Conservation (phyloP, 2,113 vertebrate genomes). For the Sapayoa aenigma region DNA sequence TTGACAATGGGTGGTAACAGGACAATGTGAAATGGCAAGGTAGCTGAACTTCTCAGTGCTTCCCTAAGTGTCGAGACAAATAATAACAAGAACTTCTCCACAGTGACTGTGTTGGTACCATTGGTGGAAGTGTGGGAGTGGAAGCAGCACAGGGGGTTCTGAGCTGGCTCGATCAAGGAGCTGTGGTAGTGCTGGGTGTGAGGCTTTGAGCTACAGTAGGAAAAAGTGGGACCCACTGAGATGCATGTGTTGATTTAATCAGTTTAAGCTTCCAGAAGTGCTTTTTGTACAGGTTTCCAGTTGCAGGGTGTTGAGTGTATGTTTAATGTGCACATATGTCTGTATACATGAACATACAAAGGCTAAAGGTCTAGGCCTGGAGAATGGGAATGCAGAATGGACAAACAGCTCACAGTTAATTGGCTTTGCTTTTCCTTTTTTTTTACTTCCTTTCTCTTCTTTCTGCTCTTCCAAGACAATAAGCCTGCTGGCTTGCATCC, state of each 20-base stretch:
- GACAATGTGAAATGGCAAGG: slow-evolving; percentile 8
- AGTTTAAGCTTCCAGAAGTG: neutral
- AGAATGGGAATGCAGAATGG: neutral
- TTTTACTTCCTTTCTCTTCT: neutral
- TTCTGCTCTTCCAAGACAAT: neutral
- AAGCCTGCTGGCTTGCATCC: rapidly evolving
- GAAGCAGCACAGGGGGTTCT: rapidly evolving
- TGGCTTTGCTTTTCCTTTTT: neutral
- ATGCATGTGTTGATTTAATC: neutral
- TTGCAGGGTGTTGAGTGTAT: rapidly evolving
- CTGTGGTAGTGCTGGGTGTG: rapidly evolving
- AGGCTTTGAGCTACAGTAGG: rapidly evolving
- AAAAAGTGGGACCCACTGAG: neutral
- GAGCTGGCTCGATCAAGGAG: neutral
- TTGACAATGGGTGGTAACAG: slow-evolving; percentile 10
- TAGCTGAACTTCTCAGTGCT: neutral
- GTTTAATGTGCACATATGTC: rapidly evolving
- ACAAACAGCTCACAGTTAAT: neutral
- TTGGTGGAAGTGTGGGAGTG: neutral
- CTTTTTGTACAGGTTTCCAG: neutral
- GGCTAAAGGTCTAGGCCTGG: neutral
- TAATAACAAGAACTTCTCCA: neutral
- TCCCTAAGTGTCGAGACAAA: neutral
- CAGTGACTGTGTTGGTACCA: neutral
- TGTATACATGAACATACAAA: rapidly evolving